Base-by-base conservation (phyloP, 2,797 vertebrate genomes). In the Rhinogobio ventralis region DNA sequence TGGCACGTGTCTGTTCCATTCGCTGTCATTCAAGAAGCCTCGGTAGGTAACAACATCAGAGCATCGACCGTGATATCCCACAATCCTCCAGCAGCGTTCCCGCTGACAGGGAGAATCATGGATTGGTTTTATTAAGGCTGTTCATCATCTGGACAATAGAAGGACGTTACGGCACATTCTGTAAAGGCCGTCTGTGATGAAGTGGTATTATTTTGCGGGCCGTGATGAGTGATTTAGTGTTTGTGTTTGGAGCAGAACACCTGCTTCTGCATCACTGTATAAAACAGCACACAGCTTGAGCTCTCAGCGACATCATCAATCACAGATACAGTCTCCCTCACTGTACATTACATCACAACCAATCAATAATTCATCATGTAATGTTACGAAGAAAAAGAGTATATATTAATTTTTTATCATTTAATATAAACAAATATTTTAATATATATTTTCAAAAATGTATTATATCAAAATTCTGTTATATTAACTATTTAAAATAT, bases 251-350 rank as follows among this genome's bases (percentile, higher is more conserved):
- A 42, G 75, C 45, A 39, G 69, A 81, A 36, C 30, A 64, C 66
- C 84, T 69, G 85, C 36, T 71, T 55, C 62, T 81, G 85, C 76
- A 20, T 85, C 79, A 68, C 60, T 17, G 4, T 33, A 15, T 77
- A 72, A 77, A 45, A 83, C 78, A 53, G 55, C 30, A 9, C 30
- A 9, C 87, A n/a, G 25, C 17, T 68, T 14, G 64, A 1, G 51
- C 78, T 53, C 75, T 19, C 25, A 15, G 23, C 0, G 14, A 30
- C 15, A 13, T 30, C 17, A 20, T 33, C 72, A 30, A 2, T 51
- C 72, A 53, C 25, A 7, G n/a, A 62, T 10, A 62, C 25, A 28
- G 5, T 25, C 57, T 14, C 57, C 0, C 5, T 2, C 10, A 64
- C 25, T 62, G 4, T 2, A 13, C 14, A 15, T n/a, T 11, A 51